These are phyloP conservation scores for Aphidoletes aphidimyza DNA, from an alignment of 2,888 invertebrate species.

Conservation along the genomic window DNA sequence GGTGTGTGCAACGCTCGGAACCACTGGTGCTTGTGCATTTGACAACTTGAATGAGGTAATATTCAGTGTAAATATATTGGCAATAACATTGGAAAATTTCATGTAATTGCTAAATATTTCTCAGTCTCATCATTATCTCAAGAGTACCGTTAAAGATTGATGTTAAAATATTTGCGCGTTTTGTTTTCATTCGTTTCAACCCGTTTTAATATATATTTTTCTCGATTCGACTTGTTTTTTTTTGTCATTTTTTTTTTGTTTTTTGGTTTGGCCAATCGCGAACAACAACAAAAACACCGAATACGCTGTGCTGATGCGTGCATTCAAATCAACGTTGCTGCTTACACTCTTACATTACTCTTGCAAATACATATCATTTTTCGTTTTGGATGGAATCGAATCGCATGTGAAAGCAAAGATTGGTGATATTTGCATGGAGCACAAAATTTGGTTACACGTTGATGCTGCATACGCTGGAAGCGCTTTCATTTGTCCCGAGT, in stretches of 20 bases:
- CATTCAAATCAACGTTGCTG: too few species aligned
- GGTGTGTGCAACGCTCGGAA: slow-evolving; percentile 95
- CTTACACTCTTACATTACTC: too few species aligned
- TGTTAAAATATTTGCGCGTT: slow-evolving; percentile 1
- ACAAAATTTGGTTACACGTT: slow-evolving; percentile 93
- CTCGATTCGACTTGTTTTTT: background rate
- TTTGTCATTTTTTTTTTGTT: too few species aligned
- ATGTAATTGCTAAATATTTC: background rate
- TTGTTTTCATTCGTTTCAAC: background rate
- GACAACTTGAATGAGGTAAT: slow-evolving; percentile 79
- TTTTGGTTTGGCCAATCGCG: too few species aligned
- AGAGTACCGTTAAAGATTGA: slow-evolving; percentile 37
- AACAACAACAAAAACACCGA: too few species aligned
- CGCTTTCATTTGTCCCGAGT: slow-evolving; percentile 96
- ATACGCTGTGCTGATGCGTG: too few species aligned
- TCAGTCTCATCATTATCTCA: background rate
- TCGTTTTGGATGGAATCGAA: background rate
- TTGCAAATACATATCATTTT: too few species aligned
- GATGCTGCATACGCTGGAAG: slow-evolving; percentile 99
- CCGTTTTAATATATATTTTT: too few species aligned
- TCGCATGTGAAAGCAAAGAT: slow-evolving; percentile 66
- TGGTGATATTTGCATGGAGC: slow-evolving; percentile 75
- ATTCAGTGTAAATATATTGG: slow-evolving; percentile 60
- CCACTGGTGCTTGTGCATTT: slow-evolving; percentile 96
- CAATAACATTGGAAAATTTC: slow-evolving; percentile 2